Conservation (phyloP, 2,797 vertebrate species). For the Malacoctenus gilli region DNA sequence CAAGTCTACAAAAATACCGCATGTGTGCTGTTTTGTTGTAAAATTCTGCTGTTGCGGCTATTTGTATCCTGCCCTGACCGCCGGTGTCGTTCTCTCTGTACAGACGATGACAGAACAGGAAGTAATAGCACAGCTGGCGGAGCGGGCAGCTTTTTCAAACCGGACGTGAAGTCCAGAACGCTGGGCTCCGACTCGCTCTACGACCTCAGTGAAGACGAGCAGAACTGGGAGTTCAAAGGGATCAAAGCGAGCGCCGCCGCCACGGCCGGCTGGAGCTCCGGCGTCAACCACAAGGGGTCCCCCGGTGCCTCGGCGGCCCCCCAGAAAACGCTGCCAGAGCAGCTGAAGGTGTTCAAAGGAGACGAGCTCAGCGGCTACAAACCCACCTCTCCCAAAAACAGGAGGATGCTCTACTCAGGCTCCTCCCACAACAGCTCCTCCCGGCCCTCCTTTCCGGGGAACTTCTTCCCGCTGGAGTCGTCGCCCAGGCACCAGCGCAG, state of each 20-base stretch:
- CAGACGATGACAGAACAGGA: slow-evolving; percentile 85
- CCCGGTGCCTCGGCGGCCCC: slow-evolving; percentile 54
- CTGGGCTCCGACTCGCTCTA: slow-evolving; percentile 87
- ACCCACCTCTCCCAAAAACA: slow-evolving; percentile 89
- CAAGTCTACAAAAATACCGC: neutral
- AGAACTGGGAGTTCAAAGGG: slow-evolving; percentile 87
- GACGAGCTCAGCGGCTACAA: slow-evolving; percentile 84
- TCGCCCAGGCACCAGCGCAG: slow-evolving; percentile 93
- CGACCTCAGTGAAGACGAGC: slow-evolving; percentile 86
- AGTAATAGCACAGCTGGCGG: slow-evolving; percentile 81
- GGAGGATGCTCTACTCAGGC: slow-evolving; percentile 92
- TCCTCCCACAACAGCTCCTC: slow-evolving; percentile 78
- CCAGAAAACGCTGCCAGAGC: slow-evolving; percentile 87
- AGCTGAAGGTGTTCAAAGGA: slow-evolving; percentile 94
- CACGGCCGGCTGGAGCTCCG: slow-evolving; percentile 78
- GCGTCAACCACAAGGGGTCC: slow-evolving; percentile 57
- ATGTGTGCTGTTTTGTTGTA: neutral
- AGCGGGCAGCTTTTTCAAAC: slow-evolving; percentile 84
- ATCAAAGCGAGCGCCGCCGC: slow-evolving; percentile 79
- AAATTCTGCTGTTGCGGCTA: neutral
- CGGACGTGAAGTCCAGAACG: slow-evolving; percentile 86
- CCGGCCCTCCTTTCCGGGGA: slow-evolving; percentile 89
- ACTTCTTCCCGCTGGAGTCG: slow-evolving; percentile 92
- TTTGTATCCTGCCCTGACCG: neutral
- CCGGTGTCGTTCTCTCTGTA: slow-evolving; percentile 24